phyloP scores from a whole-genome alignment of 2,113 vertebrate species.

The Megaptera novaeangliae region DNA sequence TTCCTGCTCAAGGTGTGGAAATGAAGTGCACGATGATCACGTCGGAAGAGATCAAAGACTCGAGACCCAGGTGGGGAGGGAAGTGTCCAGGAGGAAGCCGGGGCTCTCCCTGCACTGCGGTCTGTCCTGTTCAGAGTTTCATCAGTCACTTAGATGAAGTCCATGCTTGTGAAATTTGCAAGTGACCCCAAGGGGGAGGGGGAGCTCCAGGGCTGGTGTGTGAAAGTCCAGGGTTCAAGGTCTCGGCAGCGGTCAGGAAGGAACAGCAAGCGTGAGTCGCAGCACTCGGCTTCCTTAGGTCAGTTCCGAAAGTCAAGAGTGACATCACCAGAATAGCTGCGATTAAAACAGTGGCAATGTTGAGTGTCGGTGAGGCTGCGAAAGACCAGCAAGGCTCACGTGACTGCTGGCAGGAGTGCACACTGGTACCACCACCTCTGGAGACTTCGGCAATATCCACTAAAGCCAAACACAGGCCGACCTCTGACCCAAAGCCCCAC shows the following conservation, averaged over 20 bases:
- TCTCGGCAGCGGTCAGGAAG: neutral
- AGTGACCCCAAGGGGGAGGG: neutral
- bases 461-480: neutral
- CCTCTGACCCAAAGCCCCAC: neutral
- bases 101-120: neutral
- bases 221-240: neutral
- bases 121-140: neutral
- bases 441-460: neutral
- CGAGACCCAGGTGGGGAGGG: fast-evolving
- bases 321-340: neutral
- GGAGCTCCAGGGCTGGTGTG: too few species aligned
- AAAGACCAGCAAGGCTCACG: neutral
- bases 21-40: fast-evolving
- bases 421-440: neutral
- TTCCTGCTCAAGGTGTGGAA: neutral
- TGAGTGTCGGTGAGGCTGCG: neutral
- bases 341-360: neutral
- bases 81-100: neutral
- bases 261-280: neutral
- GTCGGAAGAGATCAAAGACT: neutral
- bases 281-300: neutral
- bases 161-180: neutral
- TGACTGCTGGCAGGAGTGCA: too few species aligned
- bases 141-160: neutral
- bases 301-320: neutral